A percentile compares a stretch with the other conserved stretches of the same genome.
Conservation (phyloP, 2,888 invertebrate genomes). For the Tanytarsus gracilentus region DNA sequence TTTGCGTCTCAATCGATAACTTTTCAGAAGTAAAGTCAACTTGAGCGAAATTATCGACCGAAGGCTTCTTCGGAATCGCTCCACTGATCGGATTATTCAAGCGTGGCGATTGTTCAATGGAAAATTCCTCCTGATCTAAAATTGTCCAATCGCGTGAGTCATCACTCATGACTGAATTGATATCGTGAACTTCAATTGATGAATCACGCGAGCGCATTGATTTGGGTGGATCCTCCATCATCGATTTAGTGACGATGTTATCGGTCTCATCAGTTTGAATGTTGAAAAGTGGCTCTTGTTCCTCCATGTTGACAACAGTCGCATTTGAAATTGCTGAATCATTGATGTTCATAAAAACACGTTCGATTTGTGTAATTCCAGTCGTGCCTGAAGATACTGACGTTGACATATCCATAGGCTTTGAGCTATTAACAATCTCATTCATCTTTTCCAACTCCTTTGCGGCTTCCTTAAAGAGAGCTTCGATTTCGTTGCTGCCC, state of each 20-base stretch:
- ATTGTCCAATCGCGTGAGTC: constrained; percentile 27
- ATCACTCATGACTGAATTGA: constrained; percentile 20
- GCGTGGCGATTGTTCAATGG: not conserved
- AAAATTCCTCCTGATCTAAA: not conserved
- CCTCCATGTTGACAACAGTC: not conserved
- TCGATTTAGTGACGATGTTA: no score
- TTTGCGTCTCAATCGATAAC: not conserved
- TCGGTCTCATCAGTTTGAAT: not conserved
- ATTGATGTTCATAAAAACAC: not conserved
- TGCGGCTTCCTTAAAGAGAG: constrained; percentile 21
- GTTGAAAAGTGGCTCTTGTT: not conserved
- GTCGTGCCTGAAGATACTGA: not conserved
- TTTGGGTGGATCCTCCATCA: not conserved
- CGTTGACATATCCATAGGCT: not conserved
- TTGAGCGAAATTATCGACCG: not conserved
- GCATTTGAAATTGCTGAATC: constrained; percentile 9
- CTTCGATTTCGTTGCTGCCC: constrained; percentile 17
- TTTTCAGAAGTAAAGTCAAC: not conserved
- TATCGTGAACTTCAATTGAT: constrained; percentile 24
- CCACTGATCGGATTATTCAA: not conserved
- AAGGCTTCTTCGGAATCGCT: constrained; percentile 13
- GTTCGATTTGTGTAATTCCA: constrained; percentile 16
- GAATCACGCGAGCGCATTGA: constrained; percentile 24
- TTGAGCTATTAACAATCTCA: constrained; percentile 10
- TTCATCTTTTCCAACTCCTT: constrained; percentile 27